Conservation (phyloP, 92 coral and sea anemone species). For the Paragorgia papillata region DNA sequence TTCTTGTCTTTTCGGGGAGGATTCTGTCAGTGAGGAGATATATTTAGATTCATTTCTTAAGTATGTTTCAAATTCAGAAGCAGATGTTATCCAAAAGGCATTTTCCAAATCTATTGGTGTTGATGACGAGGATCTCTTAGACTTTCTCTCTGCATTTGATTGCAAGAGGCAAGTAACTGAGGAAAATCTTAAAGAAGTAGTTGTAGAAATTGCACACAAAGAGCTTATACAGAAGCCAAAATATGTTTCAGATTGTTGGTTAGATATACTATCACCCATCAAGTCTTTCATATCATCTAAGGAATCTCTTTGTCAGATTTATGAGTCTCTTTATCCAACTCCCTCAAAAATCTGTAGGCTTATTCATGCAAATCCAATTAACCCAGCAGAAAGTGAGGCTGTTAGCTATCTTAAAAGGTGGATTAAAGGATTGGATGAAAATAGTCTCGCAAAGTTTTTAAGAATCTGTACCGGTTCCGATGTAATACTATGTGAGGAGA, state of each 20-base stretch:
- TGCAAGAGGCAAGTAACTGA: conserved; percentile 35
- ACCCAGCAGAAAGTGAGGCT: conserved; percentile 44
- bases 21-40: conserved; percentile 11
- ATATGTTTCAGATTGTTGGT: conserved; percentile 37
- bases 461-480: conserved; percentile 45
- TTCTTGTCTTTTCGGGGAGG: conserved; percentile 53
- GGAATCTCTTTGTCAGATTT: conserved; percentile 14
- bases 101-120: conserved; percentile 31
- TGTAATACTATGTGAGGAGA: too few species aligned
- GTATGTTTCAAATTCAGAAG: conserved; percentile 54
- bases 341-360: conserved; percentile 33
- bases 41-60: conserved; percentile 44
- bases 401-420: conserved; percentile 46
- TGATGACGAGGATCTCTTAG: conserved; percentile 52
- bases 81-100: conserved; percentile 44
- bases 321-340: conserved; percentile 31
- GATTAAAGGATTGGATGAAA: conserved; percentile 47
- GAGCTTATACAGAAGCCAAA: conserved; percentile 49
- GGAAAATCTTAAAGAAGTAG: conserved; percentile 33
- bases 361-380: conserved; percentile 25
- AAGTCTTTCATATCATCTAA: neutral
- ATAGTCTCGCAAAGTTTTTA: conserved; percentile 42
- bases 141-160: conserved; percentile 50
- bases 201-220: conserved; percentile 39
- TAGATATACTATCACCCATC: neutral